These are phyloP conservation scores for Brienomyrus brachyistius DNA, from an alignment of 2,113 vertebrate species.

Conservation along the genomic window DNA sequence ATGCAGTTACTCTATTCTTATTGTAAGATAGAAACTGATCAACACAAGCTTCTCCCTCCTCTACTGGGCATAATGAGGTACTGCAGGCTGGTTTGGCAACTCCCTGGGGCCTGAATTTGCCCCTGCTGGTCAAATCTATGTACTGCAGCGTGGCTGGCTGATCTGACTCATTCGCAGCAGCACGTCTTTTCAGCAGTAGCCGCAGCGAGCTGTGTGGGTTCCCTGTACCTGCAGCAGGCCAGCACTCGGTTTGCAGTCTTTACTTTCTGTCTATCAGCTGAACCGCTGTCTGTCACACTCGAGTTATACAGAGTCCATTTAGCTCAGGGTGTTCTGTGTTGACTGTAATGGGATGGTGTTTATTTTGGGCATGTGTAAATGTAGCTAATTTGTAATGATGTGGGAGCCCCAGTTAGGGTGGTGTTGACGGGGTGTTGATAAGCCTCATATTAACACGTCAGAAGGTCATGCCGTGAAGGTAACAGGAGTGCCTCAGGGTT, in stretches of 20 bases:
- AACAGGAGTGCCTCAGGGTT: constrained; percentile 15
- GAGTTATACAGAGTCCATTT: background rate
- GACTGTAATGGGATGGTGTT: constrained; percentile 42
- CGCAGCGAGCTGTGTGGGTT: background rate
- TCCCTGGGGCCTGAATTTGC: background rate
- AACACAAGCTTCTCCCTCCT: constrained; percentile 42
- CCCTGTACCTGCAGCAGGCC: background rate
- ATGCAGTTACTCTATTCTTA: constrained; percentile 16
- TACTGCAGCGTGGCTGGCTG: background rate
- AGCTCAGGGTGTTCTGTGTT: background rate
- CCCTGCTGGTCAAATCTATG: background rate
- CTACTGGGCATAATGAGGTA: constrained; percentile 46
- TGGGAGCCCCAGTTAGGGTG: constrained; percentile 65
- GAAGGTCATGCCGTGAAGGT: constrained; percentile 46
- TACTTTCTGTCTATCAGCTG: background rate
- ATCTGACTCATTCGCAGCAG: background rate
- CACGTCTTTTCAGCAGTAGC: background rate
- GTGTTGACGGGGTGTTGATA: constrained; percentile 67
- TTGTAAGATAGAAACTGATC: constrained; percentile 5
- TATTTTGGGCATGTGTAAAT: constrained; percentile 66
- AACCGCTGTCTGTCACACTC: background rate
- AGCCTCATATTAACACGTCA: constrained; percentile 68
- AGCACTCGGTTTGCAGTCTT: background rate
- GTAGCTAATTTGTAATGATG: constrained; percentile 67
- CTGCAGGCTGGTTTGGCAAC: constrained; percentile 10